These are phyloP conservation scores for Guaruba guarouba DNA, from an alignment of 2,113 vertebrate genomes.

Conservation along the genomic window DNA sequence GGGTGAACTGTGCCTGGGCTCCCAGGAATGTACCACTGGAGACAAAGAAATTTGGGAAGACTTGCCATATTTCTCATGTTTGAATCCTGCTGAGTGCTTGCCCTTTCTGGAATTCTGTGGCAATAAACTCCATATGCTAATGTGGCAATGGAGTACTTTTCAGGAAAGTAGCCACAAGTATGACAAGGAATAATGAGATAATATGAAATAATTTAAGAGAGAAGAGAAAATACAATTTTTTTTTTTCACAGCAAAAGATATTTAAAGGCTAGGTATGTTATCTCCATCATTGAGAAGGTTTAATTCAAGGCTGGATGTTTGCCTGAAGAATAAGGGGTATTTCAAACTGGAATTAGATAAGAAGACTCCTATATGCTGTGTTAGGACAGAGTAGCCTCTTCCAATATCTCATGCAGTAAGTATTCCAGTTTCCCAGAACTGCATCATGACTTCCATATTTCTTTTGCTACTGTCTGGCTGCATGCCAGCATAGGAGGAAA, in stretches of 20 bases:
- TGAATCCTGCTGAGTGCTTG: not conserved
- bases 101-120: not conserved
- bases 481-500: constrained; percentile 9
- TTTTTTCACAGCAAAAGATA: not conserved
- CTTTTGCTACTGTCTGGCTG: not conserved
- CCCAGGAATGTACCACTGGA: not conserved
- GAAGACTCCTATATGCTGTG: not conserved
- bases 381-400: not conserved
- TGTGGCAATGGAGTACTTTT: not conserved
- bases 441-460: not conserved
- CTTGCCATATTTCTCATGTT: not conserved
- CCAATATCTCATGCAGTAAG: not conserved
- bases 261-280: not conserved
- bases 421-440: not conserved
- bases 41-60: not conserved
- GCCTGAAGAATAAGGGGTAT: not conserved
- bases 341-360: not conserved
- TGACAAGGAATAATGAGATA: not conserved
- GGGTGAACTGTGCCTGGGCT: not conserved
- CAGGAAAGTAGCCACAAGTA: not conserved
- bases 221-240: not conserved
- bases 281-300: not conserved
- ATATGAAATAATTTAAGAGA: not conserved
- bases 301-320: not conserved
- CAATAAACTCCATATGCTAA: not conserved